These are phyloP conservation scores for Nansenia antarctica DNA, from an alignment of 2,113 vertebrate species.

Conservation along the genomic window DNA sequence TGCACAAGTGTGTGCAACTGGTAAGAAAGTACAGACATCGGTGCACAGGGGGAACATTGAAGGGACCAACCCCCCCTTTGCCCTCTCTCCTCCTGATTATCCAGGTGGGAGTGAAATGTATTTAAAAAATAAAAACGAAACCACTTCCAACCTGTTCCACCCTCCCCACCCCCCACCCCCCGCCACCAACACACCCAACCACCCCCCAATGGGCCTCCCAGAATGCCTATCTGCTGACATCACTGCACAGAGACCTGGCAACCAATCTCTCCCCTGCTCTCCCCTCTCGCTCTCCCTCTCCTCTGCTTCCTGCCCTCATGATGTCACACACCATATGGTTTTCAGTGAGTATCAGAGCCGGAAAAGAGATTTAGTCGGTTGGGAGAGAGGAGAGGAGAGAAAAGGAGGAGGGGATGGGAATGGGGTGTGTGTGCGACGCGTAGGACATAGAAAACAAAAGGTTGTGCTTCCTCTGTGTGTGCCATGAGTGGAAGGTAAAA, in stretches of 20 bases:
- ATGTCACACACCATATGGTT: constrained; percentile 85
- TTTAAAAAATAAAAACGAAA: constrained; percentile 42
- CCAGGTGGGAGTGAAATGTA: constrained; percentile 73
- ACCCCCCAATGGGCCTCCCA: constrained; percentile 67
- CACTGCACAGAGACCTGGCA: constrained; percentile 74
- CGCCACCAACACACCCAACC: too few relatives aligned
- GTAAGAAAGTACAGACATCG: constrained; percentile 49
- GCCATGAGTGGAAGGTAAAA: constrained; percentile 45
- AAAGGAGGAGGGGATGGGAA: constrained; percentile 47
- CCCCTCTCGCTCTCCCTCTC: constrained; percentile 57
- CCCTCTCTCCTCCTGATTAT: constrained; percentile 62
- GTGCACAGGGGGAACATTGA: constrained; percentile 30
- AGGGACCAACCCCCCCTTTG: constrained; percentile 31
- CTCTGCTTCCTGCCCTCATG: constrained; percentile 78
- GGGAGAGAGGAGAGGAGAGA: constrained; percentile 65
- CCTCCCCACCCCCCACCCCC: too few relatives aligned
- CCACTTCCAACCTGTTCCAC: constrained; percentile 69
- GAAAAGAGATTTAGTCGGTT: constrained; percentile 78
- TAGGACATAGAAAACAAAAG: constrained; percentile 72
- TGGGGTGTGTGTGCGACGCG: constrained; percentile 34
- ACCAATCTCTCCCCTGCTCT: constrained; percentile 65
- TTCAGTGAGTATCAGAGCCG: constrained; percentile 77
- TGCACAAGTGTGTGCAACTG: constrained; percentile 36
- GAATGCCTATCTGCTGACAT: constrained; percentile 80
- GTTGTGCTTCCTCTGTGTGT: constrained; percentile 58